A percentile compares a stretch with the other conserved stretches of the same genome.
Conservation (phyloP, 35 echinoderm and acorn worm genomes). For the Heliocidaris erythrogramma region DNA sequence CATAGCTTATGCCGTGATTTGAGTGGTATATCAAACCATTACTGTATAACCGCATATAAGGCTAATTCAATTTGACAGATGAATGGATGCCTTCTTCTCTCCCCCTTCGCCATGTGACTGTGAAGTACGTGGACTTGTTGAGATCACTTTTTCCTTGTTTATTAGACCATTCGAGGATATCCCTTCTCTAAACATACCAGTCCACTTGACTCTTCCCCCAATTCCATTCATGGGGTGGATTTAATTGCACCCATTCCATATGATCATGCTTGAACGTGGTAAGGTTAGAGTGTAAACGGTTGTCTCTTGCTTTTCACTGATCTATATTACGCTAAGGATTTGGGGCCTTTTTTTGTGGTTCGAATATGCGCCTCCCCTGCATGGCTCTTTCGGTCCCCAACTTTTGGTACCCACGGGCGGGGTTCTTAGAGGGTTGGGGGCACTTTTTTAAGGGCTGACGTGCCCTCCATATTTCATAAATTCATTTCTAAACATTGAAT, state of each 20-base stretch:
- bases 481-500: too few species aligned
- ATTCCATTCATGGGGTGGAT: not conserved
- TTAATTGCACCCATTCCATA: not conserved
- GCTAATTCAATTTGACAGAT: not conserved
- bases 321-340: too few species aligned
- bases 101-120: not conserved
- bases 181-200: not conserved
- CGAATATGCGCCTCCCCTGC: too few species aligned
- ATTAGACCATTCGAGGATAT: not conserved
- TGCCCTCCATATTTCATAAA: too few species aligned
- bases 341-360: too few species aligned
- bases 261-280: not conserved
- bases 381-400: too few species aligned
- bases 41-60: not conserved
- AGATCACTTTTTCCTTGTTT: not conserved
- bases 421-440: too few species aligned
- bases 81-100: not conserved
- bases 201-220: not conserved
- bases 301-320: too few species aligned
- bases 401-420: too few species aligned
- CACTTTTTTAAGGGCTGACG: too few species aligned
- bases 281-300: too few species aligned
- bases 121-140: constrained; percentile 2
- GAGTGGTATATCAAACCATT: not conserved
- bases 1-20: not conserved